These are phyloP conservation scores for Pelochelys cantorii DNA, from an alignment of 2,797 vertebrate genomes.

Conservation along the genomic window DNA sequence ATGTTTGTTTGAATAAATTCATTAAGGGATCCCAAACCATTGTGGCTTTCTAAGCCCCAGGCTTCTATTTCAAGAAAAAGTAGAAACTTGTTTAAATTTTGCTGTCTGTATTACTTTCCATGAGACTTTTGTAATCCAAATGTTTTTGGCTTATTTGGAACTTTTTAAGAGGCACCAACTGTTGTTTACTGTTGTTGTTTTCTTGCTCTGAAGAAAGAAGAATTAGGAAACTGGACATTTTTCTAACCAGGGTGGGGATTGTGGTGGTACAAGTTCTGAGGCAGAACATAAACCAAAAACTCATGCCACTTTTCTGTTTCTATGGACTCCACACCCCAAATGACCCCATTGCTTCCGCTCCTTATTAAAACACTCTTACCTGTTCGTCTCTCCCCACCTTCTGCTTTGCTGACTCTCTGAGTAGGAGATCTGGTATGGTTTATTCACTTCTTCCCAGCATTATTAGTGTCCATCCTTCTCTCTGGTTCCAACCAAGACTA, in stretches of 20 bases:
- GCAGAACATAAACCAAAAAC: constrained; percentile 54
- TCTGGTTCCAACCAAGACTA: neutral
- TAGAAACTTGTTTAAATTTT: neutral
- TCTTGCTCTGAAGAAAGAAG: constrained; percentile 68
- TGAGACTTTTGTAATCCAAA: neutral
- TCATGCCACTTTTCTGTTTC: neutral
- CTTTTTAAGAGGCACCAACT: constrained; percentile 44
- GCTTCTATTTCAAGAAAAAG: neutral
- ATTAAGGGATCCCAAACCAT: neutral
- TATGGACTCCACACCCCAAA: neutral
- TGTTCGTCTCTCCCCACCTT: neutral
- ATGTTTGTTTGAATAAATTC: too few relatives aligned
- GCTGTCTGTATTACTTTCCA: neutral
- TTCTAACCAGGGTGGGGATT: neutral
- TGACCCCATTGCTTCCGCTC: neutral
- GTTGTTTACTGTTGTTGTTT: neutral
- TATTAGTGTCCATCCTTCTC: neutral
- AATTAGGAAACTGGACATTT: constrained; percentile 73
- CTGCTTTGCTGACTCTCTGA: neutral
- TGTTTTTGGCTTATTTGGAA: neutral
- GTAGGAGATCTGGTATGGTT: neutral
- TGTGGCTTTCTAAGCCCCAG: neutral
- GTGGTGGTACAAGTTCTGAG: constrained; percentile 47
- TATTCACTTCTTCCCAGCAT: neutral
- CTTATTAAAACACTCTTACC: neutral